A percentile compares a stretch with the other conserved stretches of the same genome.
These are phyloP conservation scores for Peromyscus aztecus DNA, from an alignment of 2,797 vertebrate species.

Conservation along the genomic window DNA sequence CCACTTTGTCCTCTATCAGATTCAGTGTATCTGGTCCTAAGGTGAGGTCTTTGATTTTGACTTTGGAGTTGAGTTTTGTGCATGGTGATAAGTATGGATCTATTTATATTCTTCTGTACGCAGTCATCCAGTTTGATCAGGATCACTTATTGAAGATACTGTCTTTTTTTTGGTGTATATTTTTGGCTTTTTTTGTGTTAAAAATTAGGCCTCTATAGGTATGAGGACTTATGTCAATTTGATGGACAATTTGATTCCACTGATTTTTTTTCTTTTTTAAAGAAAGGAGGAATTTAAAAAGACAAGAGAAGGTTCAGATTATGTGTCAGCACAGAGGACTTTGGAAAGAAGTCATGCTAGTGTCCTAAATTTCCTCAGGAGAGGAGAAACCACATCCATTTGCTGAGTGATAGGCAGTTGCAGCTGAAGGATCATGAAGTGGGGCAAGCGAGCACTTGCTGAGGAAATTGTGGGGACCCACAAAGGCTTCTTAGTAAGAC, in stretches of 20 bases:
- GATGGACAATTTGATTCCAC: background rate
- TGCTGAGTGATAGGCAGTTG: background rate
- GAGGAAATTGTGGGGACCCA: too few species aligned
- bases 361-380: background rate
- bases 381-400: background rate
- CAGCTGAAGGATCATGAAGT: background rate
- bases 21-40: too few species aligned
- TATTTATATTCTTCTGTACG: too few species aligned
- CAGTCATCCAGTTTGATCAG: background rate
- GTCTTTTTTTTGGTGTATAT: background rate
- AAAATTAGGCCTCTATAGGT: background rate
- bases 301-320: background rate
- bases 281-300: background rate
- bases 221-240: background rate
- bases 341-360: background rate
- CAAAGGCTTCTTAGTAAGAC: too few species aligned
- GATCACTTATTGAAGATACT: background rate
- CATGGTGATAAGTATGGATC: too few species aligned
- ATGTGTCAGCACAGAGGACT: background rate
- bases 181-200: background rate
- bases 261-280: background rate
- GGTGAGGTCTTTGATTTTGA: too few species aligned
- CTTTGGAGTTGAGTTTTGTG: too few species aligned
- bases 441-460: background rate
- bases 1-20: too few species aligned